Base-by-base conservation (phyloP, 2,888 invertebrate species). In the Deilephila porcellus region DNA sequence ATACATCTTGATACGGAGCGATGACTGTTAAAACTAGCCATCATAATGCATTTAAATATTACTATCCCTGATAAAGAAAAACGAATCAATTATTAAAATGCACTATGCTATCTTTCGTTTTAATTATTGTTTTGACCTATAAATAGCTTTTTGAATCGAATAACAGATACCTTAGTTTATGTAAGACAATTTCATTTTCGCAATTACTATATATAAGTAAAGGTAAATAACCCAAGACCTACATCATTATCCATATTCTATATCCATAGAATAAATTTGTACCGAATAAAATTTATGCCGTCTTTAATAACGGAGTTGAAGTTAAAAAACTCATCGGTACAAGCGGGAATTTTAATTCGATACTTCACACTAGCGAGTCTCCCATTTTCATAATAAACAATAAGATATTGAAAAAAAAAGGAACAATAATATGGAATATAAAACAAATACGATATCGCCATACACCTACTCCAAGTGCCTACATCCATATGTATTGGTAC, bases 1-100 rank as follows among this genome's bases (percentile, higher is more conserved):
- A 90, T 90, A 92, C 91, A 93, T 93, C 93, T 92, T 85, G 81
- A 85, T 84, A 79, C 80, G 85, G 89, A 89, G 81, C 92, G 86
- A 83, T 89, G 93, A 92, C 92, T 93, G 86, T 80, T 80, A 79
- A 79, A 86, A 86, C 84, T 82, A 85, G 83, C 85, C 84, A 82
- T 85, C 81, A 85, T 81, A 82, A 85, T 82, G 72, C 80, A 79
- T 81, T 81, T 79, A 81, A 84, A 76, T 79, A 45, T 53, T 62
- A 34, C 79, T 74, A 75, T 79, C 74, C 74, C 78, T 80, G 82
- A 78, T 78, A 79, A 75, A 79, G 7, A 70, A 7, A 19, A 19
- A 6, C 29, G 1, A 0, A 56, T 56, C 0, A 19, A 56, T 56
- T 19, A 56, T 6, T 19, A 56, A n/a, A 56, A 56, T 6, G 14